Conservation (phyloP, 2,797 vertebrate genomes). For the Alauda arvensis region DNA sequence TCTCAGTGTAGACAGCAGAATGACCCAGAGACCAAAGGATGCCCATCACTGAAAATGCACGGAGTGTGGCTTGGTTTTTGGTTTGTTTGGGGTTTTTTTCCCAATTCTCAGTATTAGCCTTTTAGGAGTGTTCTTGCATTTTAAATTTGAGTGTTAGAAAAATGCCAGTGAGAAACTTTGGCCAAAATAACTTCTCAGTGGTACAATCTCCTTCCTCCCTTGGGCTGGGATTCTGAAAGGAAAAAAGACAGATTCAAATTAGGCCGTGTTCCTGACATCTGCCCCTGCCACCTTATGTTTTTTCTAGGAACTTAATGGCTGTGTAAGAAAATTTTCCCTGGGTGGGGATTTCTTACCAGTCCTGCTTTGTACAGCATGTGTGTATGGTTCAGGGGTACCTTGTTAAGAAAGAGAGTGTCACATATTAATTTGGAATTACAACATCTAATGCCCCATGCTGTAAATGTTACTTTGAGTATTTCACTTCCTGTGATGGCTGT, state of each 20-base stretch:
- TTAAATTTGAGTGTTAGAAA: neutral
- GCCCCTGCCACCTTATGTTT: neutral
- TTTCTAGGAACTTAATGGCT: neutral
- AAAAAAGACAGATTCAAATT: neutral
- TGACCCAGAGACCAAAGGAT: neutral
- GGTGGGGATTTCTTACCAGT: neutral
- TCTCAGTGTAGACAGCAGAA: neutral
- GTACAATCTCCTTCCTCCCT: neutral
- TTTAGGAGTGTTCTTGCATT: constrained; percentile 26
- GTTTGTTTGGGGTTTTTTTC: neutral
- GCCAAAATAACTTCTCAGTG: neutral
- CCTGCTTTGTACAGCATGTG: neutral
- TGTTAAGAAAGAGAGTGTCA: neutral
- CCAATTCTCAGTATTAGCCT: constrained; percentile 16
- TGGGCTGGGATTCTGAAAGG: constrained; percentile 2
- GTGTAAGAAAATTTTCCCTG: neutral
- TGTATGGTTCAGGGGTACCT: neutral
- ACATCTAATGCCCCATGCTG: neutral
- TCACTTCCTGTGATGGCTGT: neutral
- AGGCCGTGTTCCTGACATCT: neutral
- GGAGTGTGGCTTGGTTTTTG: neutral
- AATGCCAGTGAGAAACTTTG: neutral
- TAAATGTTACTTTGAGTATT: constrained; percentile 14
- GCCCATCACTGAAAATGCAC: neutral
- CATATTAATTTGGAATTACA: neutral